These are phyloP conservation scores for Torymus aiolomorphi DNA, from an alignment of 2,888 invertebrate species.

Conservation along the genomic window DNA sequence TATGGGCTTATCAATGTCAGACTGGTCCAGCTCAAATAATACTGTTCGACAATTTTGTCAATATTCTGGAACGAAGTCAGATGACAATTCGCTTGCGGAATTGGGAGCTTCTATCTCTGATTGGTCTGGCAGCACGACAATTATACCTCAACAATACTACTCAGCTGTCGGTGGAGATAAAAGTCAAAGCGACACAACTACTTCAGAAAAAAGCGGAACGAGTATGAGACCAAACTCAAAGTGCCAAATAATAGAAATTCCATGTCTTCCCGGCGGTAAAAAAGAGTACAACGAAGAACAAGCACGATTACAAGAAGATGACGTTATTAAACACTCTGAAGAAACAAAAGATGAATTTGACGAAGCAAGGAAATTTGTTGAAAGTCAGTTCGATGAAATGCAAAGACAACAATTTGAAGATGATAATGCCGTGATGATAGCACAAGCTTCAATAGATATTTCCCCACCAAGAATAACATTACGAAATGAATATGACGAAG, in stretches of 20 bases:
- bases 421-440: slow-evolving; percentile 52
- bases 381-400: slow-evolving; percentile 70
- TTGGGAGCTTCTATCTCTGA: slow-evolving; percentile 88
- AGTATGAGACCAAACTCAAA: slow-evolving; percentile 73
- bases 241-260: slow-evolving; percentile 64
- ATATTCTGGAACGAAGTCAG: slow-evolving; percentile 85
- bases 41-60: slow-evolving; percentile 84
- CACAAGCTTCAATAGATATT: slow-evolving; percentile 61
- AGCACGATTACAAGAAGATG: slow-evolving; percentile 5
- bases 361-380: slow-evolving; percentile 70
- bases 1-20: slow-evolving; percentile 89
- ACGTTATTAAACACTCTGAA: slow-evolving; percentile 50
- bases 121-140: slow-evolving; percentile 88
- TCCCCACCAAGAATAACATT: slow-evolving; percentile 70
- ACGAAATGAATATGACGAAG: slow-evolving; percentile 68
- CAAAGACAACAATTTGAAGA: slow-evolving; percentile 64
- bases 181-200: slow-evolving; percentile 73
- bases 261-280: slow-evolving; percentile 51
- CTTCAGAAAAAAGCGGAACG: slow-evolving; percentile 72
- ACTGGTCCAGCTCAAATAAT: slow-evolving; percentile 92
- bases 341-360: slow-evolving; percentile 62
- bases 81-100: slow-evolving; percentile 85
- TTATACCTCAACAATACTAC: slow-evolving; percentile 79
- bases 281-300: slow-evolving; percentile 35
- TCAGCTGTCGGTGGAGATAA: slow-evolving; percentile 67